Evolutionary conservation across 1,140 invertebrate genomes (phyloP).

Genomic region (Akabosia matsudoensis): DNA sequence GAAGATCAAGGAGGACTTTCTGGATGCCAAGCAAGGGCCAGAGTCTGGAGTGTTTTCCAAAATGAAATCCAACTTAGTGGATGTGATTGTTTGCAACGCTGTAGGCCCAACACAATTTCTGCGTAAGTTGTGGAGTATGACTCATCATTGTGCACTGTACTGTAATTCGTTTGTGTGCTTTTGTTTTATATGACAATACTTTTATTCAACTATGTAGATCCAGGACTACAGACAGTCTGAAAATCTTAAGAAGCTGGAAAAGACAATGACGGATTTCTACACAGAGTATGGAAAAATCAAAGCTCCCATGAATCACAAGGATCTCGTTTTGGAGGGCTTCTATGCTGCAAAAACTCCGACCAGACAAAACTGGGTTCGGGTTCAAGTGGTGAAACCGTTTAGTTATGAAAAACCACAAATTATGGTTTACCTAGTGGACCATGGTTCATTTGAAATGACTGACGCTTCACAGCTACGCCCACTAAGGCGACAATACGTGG

Average conservation of each 20-base stretch:
- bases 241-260: conserved; percentile 25
- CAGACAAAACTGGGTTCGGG: conserved; percentile 27
- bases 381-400: conserved; percentile 19
- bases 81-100: conserved; percentile 33
- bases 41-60: conserved; percentile 14
- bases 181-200: too few species aligned
- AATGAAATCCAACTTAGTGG: conserved; percentile 27
- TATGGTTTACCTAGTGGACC: conserved; percentile 12
- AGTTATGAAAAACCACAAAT: conserved; percentile 17
- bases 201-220: conserved; percentile 26
- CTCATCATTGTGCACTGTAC: too few species aligned
- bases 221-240: conserved; percentile 29
- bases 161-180: too few species aligned
- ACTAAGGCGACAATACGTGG: conserved; percentile 3
- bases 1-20: conserved; percentile 3
- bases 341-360: conserved; percentile 20
- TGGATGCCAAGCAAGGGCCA: conserved; percentile 7
- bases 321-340: conserved; percentile 10
- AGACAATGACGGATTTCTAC: conserved; percentile 33
- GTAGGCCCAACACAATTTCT: conserved; percentile 34
- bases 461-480: conserved; percentile 5
- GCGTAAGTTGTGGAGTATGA: too few species aligned
- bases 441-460: conserved; percentile 18
- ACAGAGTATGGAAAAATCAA: conserved; percentile 26
- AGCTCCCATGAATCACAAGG: conserved; percentile 15